Evolutionary conservation across 2,888 invertebrate genomes (phyloP), one percentile per base, ranked within the genome.

Genomic region (Mactromeris polynyma): DNA sequence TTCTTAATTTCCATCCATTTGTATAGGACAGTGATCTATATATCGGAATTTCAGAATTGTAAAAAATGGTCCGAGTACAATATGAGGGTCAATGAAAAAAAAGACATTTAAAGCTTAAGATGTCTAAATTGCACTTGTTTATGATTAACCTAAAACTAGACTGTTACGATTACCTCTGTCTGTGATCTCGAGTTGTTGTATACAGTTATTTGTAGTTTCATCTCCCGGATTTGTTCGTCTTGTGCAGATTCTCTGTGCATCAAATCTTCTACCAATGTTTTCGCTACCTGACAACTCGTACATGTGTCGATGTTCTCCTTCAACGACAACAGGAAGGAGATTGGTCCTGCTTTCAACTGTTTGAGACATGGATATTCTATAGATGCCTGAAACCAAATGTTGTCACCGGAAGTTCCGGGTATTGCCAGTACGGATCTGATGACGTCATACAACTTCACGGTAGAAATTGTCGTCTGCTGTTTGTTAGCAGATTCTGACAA

Each of bases 271-370:
- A 90, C 84, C 40, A 90, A 81, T 33, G 86, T 83, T 40, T 86
- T 88, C 0, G 88, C 90, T 42, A 88, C 69, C 0, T 64, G 33
- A 40, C 89, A 89, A n/a, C 46, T 85, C 19, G 78, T 46, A 36
- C 89, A 89, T 4, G 33, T 33, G 58, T 26, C 33, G 40, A 9
- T 58, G 11, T 26, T 40, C n/a, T 38, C 51, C 26, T 38, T 42
- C 58, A 89, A 73, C 0, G 87, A 84, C 7, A 83, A 19, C 38
- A 90, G 77, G 46, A 90, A 90, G 0, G 91, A 85, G 42, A 78
- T 40, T 0, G 91, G 90, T 36, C 90, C 90, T n/a, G 83, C 79
- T 42, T 83, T 88, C 40, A 90, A 51, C 40, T 85, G 80, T 17
- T 87, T 82, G 6, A 81, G 40, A 19, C 58, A 77, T 42, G 90